Percentiles rank a stretch among this genome's conserved stretches.
phyloP scores from a whole-genome alignment of 2,888 invertebrate genomes.

The Frankliniella fusca region DNA sequence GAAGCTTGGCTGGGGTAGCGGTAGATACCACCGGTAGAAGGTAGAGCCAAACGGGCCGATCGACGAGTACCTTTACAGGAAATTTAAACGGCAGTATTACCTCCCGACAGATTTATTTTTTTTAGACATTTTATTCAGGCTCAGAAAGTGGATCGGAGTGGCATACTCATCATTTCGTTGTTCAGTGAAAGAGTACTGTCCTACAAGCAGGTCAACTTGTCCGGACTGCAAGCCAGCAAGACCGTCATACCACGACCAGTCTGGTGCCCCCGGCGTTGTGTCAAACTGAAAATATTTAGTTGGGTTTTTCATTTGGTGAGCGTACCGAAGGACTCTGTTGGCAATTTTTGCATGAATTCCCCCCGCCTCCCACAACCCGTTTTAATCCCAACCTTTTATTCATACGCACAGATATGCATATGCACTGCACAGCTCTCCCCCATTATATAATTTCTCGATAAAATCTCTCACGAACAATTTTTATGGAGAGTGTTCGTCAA shows the following conservation, averaged over 20 bases:
- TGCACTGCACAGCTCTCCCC: too few species aligned
- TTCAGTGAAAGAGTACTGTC: background rate
- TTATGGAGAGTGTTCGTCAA: too few species aligned
- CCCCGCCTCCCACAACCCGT: too few species aligned
- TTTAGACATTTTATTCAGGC: background rate
- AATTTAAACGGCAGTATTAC: background rate
- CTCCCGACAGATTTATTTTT: too few species aligned
- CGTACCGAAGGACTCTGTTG: too few species aligned
- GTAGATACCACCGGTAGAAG: background rate
- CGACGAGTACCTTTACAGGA: background rate
- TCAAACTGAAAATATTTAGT: too few species aligned
- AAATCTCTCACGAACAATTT: too few species aligned
- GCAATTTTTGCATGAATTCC: too few species aligned
- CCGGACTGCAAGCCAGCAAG: background rate
- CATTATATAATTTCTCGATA: too few species aligned
- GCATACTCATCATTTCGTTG: background rate
- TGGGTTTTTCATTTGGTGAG: too few species aligned
- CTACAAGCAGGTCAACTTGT: background rate
- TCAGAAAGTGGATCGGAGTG: background rate
- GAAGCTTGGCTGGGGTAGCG: background rate
- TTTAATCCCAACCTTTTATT: too few species aligned
- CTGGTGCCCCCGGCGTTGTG: background rate
- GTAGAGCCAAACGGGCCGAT: background rate
- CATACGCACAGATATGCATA: too few species aligned
- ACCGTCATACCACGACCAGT: conserved; percentile 1